Percentiles rank a stretch among this genome's conserved stretches.
Evolutionary conservation across 2,797 vertebrate species (phyloP).

Genomic region (Galagoides demidoff): DNA sequence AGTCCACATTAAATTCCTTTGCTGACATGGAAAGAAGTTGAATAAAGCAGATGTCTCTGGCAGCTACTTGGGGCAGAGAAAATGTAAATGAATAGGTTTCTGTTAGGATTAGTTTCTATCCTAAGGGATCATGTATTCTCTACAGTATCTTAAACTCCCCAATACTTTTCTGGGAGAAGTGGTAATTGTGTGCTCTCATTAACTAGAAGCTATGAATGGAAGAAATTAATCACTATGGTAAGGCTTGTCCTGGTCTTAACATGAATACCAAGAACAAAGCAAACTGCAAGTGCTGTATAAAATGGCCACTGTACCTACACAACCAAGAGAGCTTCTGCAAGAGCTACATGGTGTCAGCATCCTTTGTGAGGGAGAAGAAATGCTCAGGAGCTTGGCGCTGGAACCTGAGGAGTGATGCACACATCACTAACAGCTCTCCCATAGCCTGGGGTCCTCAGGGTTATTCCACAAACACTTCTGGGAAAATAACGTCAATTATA

Average conservation of each 20-base stretch:
- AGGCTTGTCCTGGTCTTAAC: conserved; percentile 53
- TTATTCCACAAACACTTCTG: conserved; percentile 27
- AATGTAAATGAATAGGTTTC: conserved; percentile 24
- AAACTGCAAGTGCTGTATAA: conserved; percentile 38
- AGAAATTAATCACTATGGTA: conserved; percentile 60
- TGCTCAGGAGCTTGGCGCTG: neutral
- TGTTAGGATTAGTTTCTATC: conserved; percentile 20
- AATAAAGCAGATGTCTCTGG: conserved; percentile 66
- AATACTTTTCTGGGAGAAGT: conserved; percentile 43
- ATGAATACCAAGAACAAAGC: conserved; percentile 52
- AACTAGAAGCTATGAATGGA: conserved; percentile 55
- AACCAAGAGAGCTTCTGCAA: conserved; percentile 21
- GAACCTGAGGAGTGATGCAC: neutral
- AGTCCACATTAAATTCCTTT: conserved; percentile 54
- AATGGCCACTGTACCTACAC: neutral
- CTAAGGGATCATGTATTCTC: neutral
- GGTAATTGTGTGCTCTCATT: neutral
- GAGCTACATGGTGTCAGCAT: neutral
- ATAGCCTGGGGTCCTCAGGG: neutral
- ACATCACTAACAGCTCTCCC: neutral
- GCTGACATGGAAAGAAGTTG: conserved; percentile 24
- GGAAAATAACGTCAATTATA: neutral
- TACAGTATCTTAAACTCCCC: conserved; percentile 12
- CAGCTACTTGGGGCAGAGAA: conserved; percentile 44
- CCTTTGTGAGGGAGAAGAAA: conserved; percentile 26